These are phyloP conservation scores for Halictus quadricinctus DNA, from an alignment of 2,888 invertebrate genomes.

Conservation along the genomic window DNA sequence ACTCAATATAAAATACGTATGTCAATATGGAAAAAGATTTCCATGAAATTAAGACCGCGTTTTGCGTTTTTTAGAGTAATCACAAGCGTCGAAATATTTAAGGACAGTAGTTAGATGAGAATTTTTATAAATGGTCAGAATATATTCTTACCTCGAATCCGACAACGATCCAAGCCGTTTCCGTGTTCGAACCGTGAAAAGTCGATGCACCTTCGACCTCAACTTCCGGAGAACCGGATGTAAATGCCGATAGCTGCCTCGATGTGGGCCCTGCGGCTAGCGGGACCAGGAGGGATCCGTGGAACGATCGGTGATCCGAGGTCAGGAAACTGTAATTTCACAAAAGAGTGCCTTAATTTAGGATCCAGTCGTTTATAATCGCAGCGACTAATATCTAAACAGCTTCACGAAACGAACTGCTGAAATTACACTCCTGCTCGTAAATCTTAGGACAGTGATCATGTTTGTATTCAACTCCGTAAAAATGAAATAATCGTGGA, in stretches of 20 bases:
- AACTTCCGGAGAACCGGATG: slow-evolving; percentile 22
- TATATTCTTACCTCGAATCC: slow-evolving; percentile 62
- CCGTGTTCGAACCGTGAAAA: slow-evolving; percentile 45
- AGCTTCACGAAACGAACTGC: too few species aligned
- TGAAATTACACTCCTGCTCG: too few species aligned
- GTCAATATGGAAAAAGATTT: too few species aligned
- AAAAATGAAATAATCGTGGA: too few species aligned
- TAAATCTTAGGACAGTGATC: too few species aligned
- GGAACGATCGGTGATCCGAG: slow-evolving; percentile 70
- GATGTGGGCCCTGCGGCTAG: slow-evolving; percentile 24
- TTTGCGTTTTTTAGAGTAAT: too few species aligned
- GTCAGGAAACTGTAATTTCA: slow-evolving; percentile 80
- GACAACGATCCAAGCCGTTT: slow-evolving; percentile 47
- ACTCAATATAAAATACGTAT: too few species aligned
- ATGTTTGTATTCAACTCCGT: too few species aligned
- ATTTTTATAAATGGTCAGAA: too few species aligned
- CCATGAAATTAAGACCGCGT: too few species aligned
- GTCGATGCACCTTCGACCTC: slow-evolving; percentile 37
- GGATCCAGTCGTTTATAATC: neutral
- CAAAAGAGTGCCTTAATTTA: slow-evolving; percentile 76
- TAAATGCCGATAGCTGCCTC: slow-evolving; percentile 27
- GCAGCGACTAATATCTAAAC: neutral
- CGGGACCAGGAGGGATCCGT: slow-evolving; percentile 53
- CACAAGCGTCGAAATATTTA: too few species aligned
- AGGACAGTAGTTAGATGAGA: too few species aligned